Base-by-base conservation (phyloP, 2,888 invertebrate genomes). In the Brachyptera risi region DNA sequence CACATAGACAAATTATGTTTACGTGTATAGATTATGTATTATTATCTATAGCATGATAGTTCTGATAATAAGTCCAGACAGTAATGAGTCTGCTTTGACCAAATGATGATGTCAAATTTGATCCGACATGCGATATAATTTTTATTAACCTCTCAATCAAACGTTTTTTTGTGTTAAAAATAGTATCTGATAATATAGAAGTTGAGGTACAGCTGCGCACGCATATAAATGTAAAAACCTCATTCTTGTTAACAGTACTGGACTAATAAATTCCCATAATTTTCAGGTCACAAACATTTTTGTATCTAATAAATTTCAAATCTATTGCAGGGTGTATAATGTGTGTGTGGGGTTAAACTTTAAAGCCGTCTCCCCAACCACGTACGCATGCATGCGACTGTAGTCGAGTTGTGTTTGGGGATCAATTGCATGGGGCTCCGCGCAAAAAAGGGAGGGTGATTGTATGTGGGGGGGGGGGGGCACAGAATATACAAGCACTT, bases 401-500 rank as follows among this genome's bases (percentile, higher is more conserved):
- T 42, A 19, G 42, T 42, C 42, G 17, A 19, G 47, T 7, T 47
- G 47, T 21, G 19, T 37, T 27, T 4, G 40, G 57, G 47, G 42
- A 44, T 42, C 44, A 57, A 44, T 57, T 57, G 40, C 44, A 40
- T 40, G 42, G 54, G 40, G 54, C 13, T 23, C 24, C 19, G 13
- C 31, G 31, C 38, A 23, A 37, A 24, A 19, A 23, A 21, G 38
- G 19, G 56, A 9, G 23, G 1, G 59, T 23, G 59, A 9, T 7
- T 23, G 54, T 11, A 9, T 19, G 60, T 27, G 57, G 54, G 21
- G 60, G 61, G 51, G 57, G 57, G 21, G 31, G 44, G 44, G 54
- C 13, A 11, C 47, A 64, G 65, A 63, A 65, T 65, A 63, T 63
- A 68, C 69, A 69, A 67, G 68, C 67, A 67, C 69, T 67, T 69